A percentile compares a stretch with the other conserved stretches of the same genome.
These are phyloP conservation scores for Phycodurus eques DNA, from an alignment of 2,113 vertebrate genomes.

Conservation along the genomic window DNA sequence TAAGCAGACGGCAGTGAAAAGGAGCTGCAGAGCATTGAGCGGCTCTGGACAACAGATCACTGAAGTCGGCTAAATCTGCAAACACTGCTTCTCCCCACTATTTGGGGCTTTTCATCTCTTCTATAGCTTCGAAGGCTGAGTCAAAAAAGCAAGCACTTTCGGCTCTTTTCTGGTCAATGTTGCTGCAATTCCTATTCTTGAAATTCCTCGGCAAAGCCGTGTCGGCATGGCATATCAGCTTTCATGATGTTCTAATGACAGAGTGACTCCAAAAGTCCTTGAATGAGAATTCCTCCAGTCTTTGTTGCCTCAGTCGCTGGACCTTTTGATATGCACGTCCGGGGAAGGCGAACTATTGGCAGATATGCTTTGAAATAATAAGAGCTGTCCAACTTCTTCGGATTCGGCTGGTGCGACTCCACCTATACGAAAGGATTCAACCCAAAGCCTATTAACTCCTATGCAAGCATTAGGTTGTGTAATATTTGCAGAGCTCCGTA, in stretches of 20 bases:
- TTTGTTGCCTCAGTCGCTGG: slow-evolving; percentile 50
- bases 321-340: slow-evolving; percentile 55
- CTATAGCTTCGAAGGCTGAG: slow-evolving; percentile 62
- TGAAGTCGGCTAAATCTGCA: slow-evolving; percentile 75
- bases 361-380: slow-evolving; percentile 29
- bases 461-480: slow-evolving; percentile 33
- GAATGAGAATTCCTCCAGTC: slow-evolving; percentile 54
- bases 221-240: slow-evolving; percentile 35
- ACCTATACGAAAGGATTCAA: slow-evolving; percentile 34
- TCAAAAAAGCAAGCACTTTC: slow-evolving; percentile 74
- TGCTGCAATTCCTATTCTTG: slow-evolving; percentile 37
- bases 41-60: slow-evolving; percentile 62
- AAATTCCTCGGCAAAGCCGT: slow-evolving; percentile 42
- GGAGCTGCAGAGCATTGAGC: slow-evolving; percentile 66
- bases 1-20: slow-evolving; percentile 69
- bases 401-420: slow-evolving; percentile 48
- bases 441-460: slow-evolving; percentile 36
- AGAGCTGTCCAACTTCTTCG: slow-evolving; percentile 24
- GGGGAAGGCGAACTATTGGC: slow-evolving; percentile 35
- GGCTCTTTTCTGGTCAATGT: slow-evolving; percentile 61
- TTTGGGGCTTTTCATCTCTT: slow-evolving; percentile 53
- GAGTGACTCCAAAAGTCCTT: slow-evolving; percentile 44
- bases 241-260: slow-evolving; percentile 50
- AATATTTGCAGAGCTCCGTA: slow-evolving; percentile 53
- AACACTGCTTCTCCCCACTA: slow-evolving; percentile 54